A percentile compares a stretch with the other conserved stretches of the same genome.
Conservation (phyloP, 2,888 invertebrate genomes). For the Phyllotreta striolata region DNA sequence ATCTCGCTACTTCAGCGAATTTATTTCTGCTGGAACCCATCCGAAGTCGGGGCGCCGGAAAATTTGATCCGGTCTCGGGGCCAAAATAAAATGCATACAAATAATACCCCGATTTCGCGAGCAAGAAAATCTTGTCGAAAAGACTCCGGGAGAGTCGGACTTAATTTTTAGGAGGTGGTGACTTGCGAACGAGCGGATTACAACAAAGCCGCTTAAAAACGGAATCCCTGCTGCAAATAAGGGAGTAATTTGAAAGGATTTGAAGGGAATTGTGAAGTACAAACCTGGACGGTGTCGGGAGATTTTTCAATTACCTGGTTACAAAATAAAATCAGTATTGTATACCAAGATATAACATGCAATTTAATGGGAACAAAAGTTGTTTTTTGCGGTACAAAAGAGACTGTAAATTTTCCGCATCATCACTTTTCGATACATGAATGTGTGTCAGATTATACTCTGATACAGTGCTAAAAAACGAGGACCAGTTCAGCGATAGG, state of each 20-base stretch:
- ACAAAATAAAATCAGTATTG: background rate
- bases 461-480: conserved; percentile 6
- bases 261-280: too few species aligned
- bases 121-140: conserved; percentile 38
- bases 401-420: conserved; percentile 16
- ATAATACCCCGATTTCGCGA: conserved; percentile 44
- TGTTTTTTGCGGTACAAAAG: conserved; percentile 8
- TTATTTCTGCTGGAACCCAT: conserved; percentile 35
- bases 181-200: conserved; percentile 53
- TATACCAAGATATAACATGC: background rate
- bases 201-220: conserved; percentile 49
- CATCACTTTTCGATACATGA: conserved; percentile 21
- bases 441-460: conserved; percentile 17
- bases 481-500: conserved; percentile 4
- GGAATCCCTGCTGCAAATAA: conserved; percentile 17
- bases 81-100: conserved; percentile 48
- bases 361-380: conserved; percentile 1
- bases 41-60: conserved; percentile 40
- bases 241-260: too few species aligned
- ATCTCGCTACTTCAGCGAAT: conserved; percentile 31
- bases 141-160: conserved; percentile 41
- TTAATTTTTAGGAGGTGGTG: conserved; percentile 52
- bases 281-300: background rate
- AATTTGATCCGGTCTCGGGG: conserved; percentile 46
- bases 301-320: conserved; percentile 1